These are phyloP conservation scores for Microchirus variegatus DNA, from an alignment of 2,797 vertebrate genomes.

Conservation along the genomic window DNA sequence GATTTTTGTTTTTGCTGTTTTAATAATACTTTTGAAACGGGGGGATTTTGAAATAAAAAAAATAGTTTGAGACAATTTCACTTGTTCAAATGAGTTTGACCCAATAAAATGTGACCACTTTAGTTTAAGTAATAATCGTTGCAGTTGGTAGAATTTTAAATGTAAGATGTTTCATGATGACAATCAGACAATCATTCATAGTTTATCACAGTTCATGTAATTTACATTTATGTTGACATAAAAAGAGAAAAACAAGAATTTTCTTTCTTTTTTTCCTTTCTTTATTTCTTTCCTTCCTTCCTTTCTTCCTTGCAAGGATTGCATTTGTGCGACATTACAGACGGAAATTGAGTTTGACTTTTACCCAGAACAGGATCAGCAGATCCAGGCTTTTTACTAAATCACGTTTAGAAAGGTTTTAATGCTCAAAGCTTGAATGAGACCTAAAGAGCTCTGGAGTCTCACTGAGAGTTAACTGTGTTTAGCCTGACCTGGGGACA, in stretches of 20 bases:
- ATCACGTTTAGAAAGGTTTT: conserved; percentile 84
- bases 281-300: conserved; percentile 38
- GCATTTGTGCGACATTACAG: conserved; percentile 71
- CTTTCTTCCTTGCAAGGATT: conserved; percentile 50
- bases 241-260: conserved; percentile 1
- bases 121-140: no score
- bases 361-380: conserved; percentile 81
- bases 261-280: conserved; percentile 8
- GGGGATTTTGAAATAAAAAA: no score
- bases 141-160: no score
- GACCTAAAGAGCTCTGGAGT: conserved; percentile 74
- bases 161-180: background rate
- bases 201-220: background rate
- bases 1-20: no score
- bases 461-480: conserved; percentile 78
- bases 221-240: background rate
- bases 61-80: no score
- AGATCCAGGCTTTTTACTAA: conserved; percentile 79
- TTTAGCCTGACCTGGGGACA: conserved; percentile 77
- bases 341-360: conserved; percentile 84
- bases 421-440: conserved; percentile 79
- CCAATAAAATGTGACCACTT: no score
- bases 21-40: no score
- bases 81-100: no score
- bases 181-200: background rate